Evolutionary conservation across 2,888 invertebrate genomes (phyloP), one percentile per base, ranked within the genome.

Genomic region (Nymphalis urticae): DNA sequence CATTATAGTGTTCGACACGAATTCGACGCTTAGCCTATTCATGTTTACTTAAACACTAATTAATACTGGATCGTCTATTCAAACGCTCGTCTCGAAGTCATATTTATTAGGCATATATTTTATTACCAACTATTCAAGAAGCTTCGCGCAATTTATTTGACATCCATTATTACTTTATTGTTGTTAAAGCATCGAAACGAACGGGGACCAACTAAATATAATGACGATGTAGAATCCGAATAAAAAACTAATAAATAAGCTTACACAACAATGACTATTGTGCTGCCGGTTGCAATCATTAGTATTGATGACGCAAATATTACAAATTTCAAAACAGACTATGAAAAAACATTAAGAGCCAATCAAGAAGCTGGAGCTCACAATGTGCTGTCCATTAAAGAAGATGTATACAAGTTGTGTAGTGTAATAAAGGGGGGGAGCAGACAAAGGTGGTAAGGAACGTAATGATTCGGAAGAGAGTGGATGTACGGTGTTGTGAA

Each of bases 401-500:
- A 79, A 87, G 86, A 85, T 81, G 82, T 82, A 81, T 82, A 88
- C 86, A 87, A 87, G 84, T 85, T 82, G 84, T 84, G 85, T 80
- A 79, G 79, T 75, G 86, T 84, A 85, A 88, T 86, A 88, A 88
- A 89, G 82, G 78, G 79, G 79, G 78, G 78, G 82, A 82, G 80
- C 85, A 82, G 83, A 90, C 86, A 92, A 90, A 89, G 84, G 86
- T 80, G 78, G 80, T 85, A 85, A 83, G 82, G 86, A 85, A 85
- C 85, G 88, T 92, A 92, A 92, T 92, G 92, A 92, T 89, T 91
- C 85, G 92, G 90, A 92, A 92, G 88, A 85, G 86, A 88, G 88
- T 89, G 86, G 85, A 86, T 86, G 87, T 85, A 82, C 74, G 72
- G 71, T 77, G 77, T 77, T 84, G 86, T 89, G 87, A 90, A 90